phyloP scores from a whole-genome alignment of 2,113 vertebrate genomes.

The Pholis gunnellus region DNA sequence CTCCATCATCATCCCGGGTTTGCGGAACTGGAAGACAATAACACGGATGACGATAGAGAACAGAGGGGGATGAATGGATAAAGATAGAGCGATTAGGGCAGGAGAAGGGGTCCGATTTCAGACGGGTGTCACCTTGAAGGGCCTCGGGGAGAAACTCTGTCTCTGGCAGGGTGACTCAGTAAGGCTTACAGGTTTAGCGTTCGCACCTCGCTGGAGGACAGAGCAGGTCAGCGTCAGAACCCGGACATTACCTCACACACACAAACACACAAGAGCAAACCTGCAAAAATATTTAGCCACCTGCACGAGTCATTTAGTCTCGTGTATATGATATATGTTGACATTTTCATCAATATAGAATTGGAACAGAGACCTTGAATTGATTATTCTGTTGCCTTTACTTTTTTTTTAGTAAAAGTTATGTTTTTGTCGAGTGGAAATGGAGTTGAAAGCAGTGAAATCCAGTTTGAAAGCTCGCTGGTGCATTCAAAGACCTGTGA shows the following conservation, averaged over 20 bases:
- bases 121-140: slow-evolving; percentile 60
- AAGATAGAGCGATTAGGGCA: slow-evolving; percentile 46
- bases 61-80: slow-evolving; percentile 7
- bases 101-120: slow-evolving; percentile 51
- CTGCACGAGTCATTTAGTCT: background rate
- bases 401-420: background rate
- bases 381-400: background rate
- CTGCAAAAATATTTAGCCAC: background rate
- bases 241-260: slow-evolving; percentile 8
- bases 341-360: background rate
- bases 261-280: background rate
- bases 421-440: background rate
- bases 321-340: background rate
- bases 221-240: slow-evolving; percentile 51
- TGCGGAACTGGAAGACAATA: background rate
- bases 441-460: background rate
- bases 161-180: slow-evolving; percentile 65
- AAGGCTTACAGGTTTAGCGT: slow-evolving; percentile 69
- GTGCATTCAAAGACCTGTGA: background rate
- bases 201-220: slow-evolving; percentile 45
- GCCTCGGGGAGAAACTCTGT: slow-evolving; percentile 41
- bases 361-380: background rate
- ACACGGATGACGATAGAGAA: background rate
- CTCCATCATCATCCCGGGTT: slow-evolving; percentile 3
- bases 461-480: background rate